These are phyloP conservation scores for Meloe dianella DNA, from an alignment of 2,888 invertebrate species.

Conservation along the genomic window DNA sequence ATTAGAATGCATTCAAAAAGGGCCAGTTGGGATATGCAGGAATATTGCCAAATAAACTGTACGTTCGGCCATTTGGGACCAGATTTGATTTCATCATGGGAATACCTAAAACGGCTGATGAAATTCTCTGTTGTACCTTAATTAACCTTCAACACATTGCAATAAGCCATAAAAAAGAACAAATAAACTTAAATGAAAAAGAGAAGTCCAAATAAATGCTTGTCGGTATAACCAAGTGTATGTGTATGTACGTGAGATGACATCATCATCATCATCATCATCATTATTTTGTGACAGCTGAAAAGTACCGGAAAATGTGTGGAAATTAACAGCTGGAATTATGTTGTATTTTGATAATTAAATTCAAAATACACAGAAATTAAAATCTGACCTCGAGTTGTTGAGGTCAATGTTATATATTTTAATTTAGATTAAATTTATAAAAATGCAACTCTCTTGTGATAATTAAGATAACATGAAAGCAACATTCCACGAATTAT, in stretches of 20 bases:
- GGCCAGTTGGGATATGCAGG: not conserved
- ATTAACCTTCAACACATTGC: conserved; percentile 6
- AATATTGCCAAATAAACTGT: conserved; percentile 1
- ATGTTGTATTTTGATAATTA: not conserved
- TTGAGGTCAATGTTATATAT: not conserved
- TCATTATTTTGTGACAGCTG: not conserved
- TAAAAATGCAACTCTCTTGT: not conserved
- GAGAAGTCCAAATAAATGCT: not conserved
- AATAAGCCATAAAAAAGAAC: not conserved
- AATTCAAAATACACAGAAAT: not conserved
- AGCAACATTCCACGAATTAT: not conserved
- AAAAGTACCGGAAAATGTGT: not conserved
- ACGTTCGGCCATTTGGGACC: not conserved
- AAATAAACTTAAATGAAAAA: not conserved
- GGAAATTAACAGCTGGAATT: not conserved
- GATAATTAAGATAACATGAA: not conserved
- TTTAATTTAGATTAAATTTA: not conserved
- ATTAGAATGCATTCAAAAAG: not conserved
- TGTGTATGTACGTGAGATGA: not conserved
- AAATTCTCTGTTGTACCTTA: not conserved
- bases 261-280: too few relatives aligned
- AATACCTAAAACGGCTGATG: not conserved
- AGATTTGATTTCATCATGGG: not conserved
- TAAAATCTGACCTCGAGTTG: not conserved
- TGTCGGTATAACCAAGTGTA: not conserved